phyloP scores from a whole-genome alignment of 2,888 invertebrate genomes.

The Argyra leucocephala region DNA sequence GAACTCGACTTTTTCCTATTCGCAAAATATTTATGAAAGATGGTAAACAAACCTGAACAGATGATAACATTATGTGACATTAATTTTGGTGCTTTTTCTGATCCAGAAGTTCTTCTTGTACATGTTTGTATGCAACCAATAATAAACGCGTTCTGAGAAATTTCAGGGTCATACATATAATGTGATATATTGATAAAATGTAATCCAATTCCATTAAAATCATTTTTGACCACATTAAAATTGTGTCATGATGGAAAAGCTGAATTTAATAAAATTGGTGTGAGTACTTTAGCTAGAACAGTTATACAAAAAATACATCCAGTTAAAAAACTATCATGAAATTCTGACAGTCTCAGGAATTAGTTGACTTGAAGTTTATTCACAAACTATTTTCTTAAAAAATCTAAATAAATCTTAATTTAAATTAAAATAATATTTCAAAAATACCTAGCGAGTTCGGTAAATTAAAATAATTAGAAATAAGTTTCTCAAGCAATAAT shows the following conservation, averaged over 20 bases:
- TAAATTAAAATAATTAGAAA: conserved; percentile 51
- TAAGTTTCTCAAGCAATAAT: conserved; percentile 56
- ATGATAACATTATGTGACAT: too few relatives aligned
- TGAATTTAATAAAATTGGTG: conserved; percentile 41
- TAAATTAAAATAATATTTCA: conserved; percentile 61
- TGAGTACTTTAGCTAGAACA: conserved; percentile 43
- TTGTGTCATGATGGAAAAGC: conserved; percentile 54
- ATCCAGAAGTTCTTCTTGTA: too few relatives aligned
- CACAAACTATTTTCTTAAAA: conserved; percentile 57
- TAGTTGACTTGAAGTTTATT: conserved; percentile 54
- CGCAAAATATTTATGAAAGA: too few relatives aligned
- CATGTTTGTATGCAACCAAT: too few relatives aligned
- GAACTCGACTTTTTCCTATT: too few relatives aligned
- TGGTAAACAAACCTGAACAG: too few relatives aligned
- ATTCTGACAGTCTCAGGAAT: conserved; percentile 47
- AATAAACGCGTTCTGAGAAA: too few relatives aligned
- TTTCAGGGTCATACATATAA: too few relatives aligned
- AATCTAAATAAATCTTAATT: conserved; percentile 57
- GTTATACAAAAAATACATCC: conserved; percentile 44
- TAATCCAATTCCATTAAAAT: conserved; percentile 59
- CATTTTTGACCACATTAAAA: conserved; percentile 58
- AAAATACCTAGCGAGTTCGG: conserved; percentile 63
- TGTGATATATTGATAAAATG: conserved; percentile 68
- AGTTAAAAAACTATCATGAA: conserved; percentile 50
- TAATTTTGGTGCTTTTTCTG: too few relatives aligned